Evolutionary conservation across 2,113 vertebrate species (phyloP).

Genomic region (Phylloscopus trochilus): DNA sequence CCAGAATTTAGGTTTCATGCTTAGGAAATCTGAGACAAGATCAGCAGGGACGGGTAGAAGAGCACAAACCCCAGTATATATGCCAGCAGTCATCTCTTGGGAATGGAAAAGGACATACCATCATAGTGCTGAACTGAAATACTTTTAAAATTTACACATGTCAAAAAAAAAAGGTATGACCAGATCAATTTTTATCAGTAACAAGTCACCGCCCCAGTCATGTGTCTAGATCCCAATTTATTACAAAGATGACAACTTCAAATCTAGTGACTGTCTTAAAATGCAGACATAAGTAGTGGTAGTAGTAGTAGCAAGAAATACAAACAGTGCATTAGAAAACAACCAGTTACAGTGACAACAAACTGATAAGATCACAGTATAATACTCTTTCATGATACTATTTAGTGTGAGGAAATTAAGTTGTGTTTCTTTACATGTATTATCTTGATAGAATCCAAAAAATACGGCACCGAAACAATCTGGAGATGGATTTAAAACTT

Average conservation of each 20-base stretch:
- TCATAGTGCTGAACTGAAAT: not conserved
- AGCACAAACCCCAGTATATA: not conserved
- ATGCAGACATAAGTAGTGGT: not conserved
- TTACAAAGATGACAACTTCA: not conserved
- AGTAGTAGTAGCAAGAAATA: not conserved
- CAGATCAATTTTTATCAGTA: not conserved
- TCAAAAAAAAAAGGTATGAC: not conserved
- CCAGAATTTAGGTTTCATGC: not conserved
- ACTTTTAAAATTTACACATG: not conserved
- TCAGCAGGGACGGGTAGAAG: not conserved
- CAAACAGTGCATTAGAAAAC: not conserved
- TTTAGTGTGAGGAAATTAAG: not conserved
- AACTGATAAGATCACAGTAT: not conserved
- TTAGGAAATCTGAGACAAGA: not conserved
- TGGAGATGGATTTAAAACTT: not conserved
- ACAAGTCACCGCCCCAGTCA: not conserved
- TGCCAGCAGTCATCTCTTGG: not conserved
- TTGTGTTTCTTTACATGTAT: not conserved
- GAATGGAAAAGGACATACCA: not conserved
- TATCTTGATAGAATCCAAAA: not conserved
- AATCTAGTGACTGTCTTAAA: not conserved
- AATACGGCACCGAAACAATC: not conserved
- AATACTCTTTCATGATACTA: not conserved
- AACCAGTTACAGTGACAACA: not conserved
- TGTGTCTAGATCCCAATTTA: not conserved